Base-by-base conservation (phyloP, 2,797 vertebrate species). In the Zalophus californianus region DNA sequence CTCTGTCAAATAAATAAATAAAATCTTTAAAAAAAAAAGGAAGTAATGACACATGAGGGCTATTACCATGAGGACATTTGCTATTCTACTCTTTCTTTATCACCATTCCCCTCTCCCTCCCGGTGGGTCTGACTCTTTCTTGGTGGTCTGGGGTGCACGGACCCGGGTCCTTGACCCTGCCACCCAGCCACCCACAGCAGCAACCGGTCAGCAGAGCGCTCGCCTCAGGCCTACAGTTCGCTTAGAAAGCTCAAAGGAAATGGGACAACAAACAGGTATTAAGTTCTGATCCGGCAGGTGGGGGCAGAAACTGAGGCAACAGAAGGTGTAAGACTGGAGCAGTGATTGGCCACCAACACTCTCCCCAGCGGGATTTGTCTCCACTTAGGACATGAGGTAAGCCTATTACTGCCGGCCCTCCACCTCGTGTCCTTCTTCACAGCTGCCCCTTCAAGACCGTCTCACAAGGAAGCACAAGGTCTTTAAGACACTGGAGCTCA, bases 361-460 rank as follows among this genome's bases (percentile, higher is more conserved):
- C n/a, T n/a, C n/a, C n/a, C n/a, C n/a, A n/a, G n/a, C n/a, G n/a
- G n/a, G n/a, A n/a, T n/a, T n/a, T n/a, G n/a, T n/a, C n/a, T n/a
- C n/a, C n/a, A n/a, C n/a, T n/a, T n/a, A n/a, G n/a, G n/a, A n/a
- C n/a, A n/a, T n/a, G n/a, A n/a, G n/a, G n/a, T n/a, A n/a, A n/a
- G n/a, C n/a, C n/a, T n/a, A n/a, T n/a, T n/a, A n/a, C n/a, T 16
- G 21, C 14, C 1, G 23, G 11, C 41, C 23, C 4, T 50, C 25
- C 1, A 1, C 35, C 64, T 48, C 0, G 0, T 0, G 32, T 13
- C 73, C 56, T 62, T 0, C 7, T 18, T 56, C 56, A 48, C 54
- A 41, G 83, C 72, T 44, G n/a, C 32, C 62, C 54, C 84, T 50
- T 66, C 20, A 4, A 48, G 41, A 15, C 32, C 0, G 5, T 13